Conservation (phyloP, 2,888 invertebrate genomes). For the Eupsilia transversa region DNA sequence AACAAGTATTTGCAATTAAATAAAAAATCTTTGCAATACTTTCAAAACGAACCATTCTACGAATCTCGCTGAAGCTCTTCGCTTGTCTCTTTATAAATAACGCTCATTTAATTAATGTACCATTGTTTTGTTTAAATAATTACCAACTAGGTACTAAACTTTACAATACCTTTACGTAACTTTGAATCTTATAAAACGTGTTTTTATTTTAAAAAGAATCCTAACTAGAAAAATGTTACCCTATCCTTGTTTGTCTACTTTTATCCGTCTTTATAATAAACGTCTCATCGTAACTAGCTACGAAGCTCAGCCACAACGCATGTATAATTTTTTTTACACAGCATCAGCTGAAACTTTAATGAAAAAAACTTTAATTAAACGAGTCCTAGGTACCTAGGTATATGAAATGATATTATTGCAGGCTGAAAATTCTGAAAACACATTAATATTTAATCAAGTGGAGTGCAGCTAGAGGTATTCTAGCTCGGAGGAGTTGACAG, state of each 20-base stretch:
- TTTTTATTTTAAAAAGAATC: background rate
- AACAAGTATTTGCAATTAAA: constrained; percentile 49
- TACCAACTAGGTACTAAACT: constrained; percentile 20
- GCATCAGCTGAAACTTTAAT: constrained; percentile 14
- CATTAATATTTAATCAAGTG: constrained; percentile 83
- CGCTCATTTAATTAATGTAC: constrained; percentile 23
- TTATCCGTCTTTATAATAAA: constrained; percentile 6
- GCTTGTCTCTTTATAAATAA: constrained; percentile 28
- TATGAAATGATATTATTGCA: constrained; percentile 61
- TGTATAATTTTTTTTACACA: constrained; percentile 8
- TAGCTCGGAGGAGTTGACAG: constrained; percentile 76
- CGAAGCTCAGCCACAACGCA: constrained; percentile 4
- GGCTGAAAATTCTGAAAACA: constrained; percentile 76
- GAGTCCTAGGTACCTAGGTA: constrained; percentile 19
- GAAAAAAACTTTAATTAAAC: constrained; percentile 38
- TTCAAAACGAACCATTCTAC: constrained; percentile 14
- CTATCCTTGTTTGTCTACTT: background rate
- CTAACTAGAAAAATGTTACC: background rate
- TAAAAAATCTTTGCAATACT: constrained; percentile 29
- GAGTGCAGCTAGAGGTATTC: constrained; percentile 81
- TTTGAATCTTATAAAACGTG: background rate
- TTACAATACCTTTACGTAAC: background rate
- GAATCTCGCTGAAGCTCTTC: constrained; percentile 22
- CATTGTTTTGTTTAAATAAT: constrained; percentile 30
- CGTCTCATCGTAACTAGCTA: constrained; percentile 6